Evolutionary conservation across 2,797 vertebrate genomes (phyloP), one percentile per base, ranked within the genome.

Genomic region (Parauchenoglanis ngamensis): DNA sequence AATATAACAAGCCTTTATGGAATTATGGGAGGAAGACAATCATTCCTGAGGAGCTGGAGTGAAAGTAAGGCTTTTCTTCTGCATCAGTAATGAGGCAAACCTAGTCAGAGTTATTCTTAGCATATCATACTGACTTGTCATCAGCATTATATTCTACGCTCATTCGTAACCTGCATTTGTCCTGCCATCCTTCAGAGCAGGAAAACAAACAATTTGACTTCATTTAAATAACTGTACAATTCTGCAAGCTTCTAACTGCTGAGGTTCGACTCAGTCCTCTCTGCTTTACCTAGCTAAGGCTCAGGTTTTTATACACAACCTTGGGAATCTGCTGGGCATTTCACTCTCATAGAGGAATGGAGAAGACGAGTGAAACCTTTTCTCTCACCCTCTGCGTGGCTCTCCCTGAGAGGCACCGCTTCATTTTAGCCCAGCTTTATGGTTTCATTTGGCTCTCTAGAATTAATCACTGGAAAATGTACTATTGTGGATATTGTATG

Each of bases 381-480:
- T 79, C 86, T 68, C 75, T 67, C 67, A 61, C 72, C 78, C 77
- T 85, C 52, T 3, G 46, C 57, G 11, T 67, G 3, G 40, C 52
- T 40, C 70, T 77, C 86, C 86, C 84, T 8, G 56, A 70, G 86
- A 85, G 88, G 31, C 46, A 56, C 44, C 1, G 52, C 65, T 89
- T 72, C 21, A 65, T 85, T 90, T 85, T 83, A 86, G 44, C 17
- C 59, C 3, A 28, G 63, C 77, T 88, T 89, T 86, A 73, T 79
- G 83, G 85, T 23, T 4, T 67, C 56, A 57, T 85, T 70, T 40
- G 79, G 59, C 89, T 85, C 65, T 70, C 68, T 54, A 15, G 86
- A 87, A 88, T 87, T 85, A 90, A 89, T 90, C 87, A 83, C 82
- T 61, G 85, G 82, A 89, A 83, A 85, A 91, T 80, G 65, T 61